Evolutionary conservation across 2,113 vertebrate genomes (phyloP).

Genomic region (Epinephelus cyanopodus): DNA sequence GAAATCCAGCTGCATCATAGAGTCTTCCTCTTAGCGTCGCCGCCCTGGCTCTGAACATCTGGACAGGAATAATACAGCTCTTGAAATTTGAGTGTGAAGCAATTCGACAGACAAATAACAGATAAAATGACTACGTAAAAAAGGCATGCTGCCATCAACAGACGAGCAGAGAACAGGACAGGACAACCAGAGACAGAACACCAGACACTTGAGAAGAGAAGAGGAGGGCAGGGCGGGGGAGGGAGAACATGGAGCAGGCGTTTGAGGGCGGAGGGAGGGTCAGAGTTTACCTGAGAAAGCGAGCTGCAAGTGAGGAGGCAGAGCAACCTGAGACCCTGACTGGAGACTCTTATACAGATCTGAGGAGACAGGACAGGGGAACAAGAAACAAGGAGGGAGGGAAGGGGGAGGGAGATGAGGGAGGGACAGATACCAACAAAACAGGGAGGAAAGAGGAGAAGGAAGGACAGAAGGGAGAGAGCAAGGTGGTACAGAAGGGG

Average conservation of each 20-base stretch:
- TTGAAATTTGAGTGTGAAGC: conserved; percentile 13
- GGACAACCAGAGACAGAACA: conserved; percentile 43
- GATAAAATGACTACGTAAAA: conserved; percentile 25
- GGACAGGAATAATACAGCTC: conserved; percentile 40
- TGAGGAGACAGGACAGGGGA: conserved; percentile 83
- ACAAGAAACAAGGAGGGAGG: conserved; percentile 36
- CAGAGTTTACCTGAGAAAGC: conserved; percentile 94
- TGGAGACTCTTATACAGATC: conserved; percentile 99
- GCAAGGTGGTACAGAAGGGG: background rate
- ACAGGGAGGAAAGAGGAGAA: background rate
- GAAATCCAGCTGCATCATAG: conserved; percentile 74
- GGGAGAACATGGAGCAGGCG: conserved; percentile 35
- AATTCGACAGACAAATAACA: background rate
- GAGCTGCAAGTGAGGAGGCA: conserved; percentile 97
- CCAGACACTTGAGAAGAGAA: conserved; percentile 32
- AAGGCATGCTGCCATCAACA: conserved; percentile 61
- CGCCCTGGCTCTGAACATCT: conserved; percentile 86
- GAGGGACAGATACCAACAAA: background rate
- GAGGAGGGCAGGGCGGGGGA: background rate
- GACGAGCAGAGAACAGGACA: conserved; percentile 56
- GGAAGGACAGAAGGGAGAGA: background rate
- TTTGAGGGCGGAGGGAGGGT: conserved; percentile 39
- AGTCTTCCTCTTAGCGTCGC: conserved; percentile 83
- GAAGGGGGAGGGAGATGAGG: background rate
- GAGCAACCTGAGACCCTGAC: conserved; percentile 93